Evolutionary conservation across 2,888 invertebrate genomes (phyloP).

Genomic region (Clunio marinus): DNA sequence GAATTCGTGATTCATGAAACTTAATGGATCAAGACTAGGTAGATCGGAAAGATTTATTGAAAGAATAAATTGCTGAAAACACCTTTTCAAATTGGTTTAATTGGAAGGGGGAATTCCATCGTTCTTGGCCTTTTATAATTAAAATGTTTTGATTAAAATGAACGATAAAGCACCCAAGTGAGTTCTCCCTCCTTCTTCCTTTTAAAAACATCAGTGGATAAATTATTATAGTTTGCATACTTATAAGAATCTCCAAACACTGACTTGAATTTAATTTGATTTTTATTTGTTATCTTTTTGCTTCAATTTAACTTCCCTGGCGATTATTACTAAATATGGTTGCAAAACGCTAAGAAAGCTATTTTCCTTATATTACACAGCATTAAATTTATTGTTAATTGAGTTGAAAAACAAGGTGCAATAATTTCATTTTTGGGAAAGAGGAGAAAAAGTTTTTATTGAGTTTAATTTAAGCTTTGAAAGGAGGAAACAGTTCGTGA

Average conservation of each 20-base stretch:
- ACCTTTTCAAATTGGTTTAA: conserved; percentile 36
- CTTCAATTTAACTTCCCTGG: not conserved
- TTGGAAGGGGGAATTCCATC: conserved; percentile 8
- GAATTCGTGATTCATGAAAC: not conserved
- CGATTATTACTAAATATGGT: too few relatives aligned
- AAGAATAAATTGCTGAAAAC: conserved; percentile 12
- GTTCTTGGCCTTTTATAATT: conserved; percentile 20
- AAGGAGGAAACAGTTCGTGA: not conserved
- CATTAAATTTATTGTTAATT: conserved; percentile 31
- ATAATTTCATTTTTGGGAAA: conserved; percentile 6
- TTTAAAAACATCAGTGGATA: not conserved
- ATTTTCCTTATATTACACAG: too few relatives aligned
- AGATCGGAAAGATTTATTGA: conserved; percentile 17
- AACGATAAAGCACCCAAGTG: conserved; percentile 17
- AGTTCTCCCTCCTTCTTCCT: not conserved
- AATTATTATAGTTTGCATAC: not conserved
- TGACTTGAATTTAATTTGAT: not conserved
- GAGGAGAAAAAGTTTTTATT: not conserved
- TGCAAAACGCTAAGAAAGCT: too few relatives aligned
- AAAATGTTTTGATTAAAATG: conserved; percentile 28
- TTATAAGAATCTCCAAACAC: conserved; percentile 2
- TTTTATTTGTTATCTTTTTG: too few relatives aligned
- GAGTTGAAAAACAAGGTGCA: conserved; percentile 10
- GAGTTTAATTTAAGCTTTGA: not conserved
- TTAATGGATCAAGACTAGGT: conserved; percentile 10